Evolutionary conservation across 2,888 invertebrate species (phyloP).

Genomic region (Brachynemurus nebulosus): DNA sequence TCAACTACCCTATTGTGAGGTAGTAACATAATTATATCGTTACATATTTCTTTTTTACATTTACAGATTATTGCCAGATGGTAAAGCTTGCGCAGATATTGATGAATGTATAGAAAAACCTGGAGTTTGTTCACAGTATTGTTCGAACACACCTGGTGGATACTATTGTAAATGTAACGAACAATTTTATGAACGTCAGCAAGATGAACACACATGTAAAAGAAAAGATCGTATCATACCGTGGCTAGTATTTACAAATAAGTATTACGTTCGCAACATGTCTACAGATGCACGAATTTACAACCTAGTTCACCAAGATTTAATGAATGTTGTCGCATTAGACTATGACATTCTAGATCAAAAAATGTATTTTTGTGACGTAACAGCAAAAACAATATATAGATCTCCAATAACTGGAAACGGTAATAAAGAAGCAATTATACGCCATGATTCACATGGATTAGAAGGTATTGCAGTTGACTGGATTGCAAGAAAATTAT

Average conservation of each 20-base stretch:
- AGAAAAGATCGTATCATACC: conserved; percentile 66
- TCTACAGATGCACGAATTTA: conserved; percentile 77
- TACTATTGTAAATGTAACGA: conserved; percentile 95
- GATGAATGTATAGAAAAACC: conserved; percentile 82
- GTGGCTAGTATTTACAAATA: conserved; percentile 91
- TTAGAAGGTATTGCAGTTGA: conserved; percentile 96
- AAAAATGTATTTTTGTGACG: conserved; percentile 91
- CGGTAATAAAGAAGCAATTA: conserved; percentile 65
- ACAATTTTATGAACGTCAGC: conserved; percentile 71
- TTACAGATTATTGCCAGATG: conserved; percentile 61
- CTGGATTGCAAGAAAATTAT: conserved; percentile 91
- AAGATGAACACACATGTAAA: conserved; percentile 83
- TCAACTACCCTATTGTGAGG: too few species aligned
- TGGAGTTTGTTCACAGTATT: conserved; percentile 86
- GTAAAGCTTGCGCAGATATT: conserved; percentile 83
- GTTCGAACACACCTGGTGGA: conserved; percentile 89
- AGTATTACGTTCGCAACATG: conserved; percentile 95
- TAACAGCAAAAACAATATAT: conserved; percentile 88
- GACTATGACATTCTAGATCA: conserved; percentile 81
- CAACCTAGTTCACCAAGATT: conserved; percentile 80
- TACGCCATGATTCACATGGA: conserved; percentile 87
- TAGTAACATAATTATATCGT: too few species aligned
- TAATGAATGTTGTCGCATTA: conserved; percentile 92
- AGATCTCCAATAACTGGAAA: conserved; percentile 47
- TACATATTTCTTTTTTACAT: too few species aligned